Evolutionary conservation across 2,797 vertebrate species (phyloP), one percentile per base, ranked within the genome.

Genomic region (Platalea minor): DNA sequence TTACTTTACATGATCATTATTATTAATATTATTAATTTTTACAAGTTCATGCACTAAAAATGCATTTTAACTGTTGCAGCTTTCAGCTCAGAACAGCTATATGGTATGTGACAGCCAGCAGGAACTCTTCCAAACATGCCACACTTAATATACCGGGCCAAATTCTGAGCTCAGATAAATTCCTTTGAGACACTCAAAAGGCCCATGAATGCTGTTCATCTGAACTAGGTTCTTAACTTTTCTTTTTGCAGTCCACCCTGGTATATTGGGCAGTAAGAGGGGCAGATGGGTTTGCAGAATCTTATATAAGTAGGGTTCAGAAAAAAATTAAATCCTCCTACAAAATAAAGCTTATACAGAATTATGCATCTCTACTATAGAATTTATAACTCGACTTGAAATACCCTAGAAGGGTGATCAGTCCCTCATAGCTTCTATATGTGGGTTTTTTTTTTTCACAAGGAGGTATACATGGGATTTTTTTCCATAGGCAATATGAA

Each of bases 261-360:
- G 9, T 45, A 0, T n/a, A 46, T 2, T 59, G 37, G 25, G 16
- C 5, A 77, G 16, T 20, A 29, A 65, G 6, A 4, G 11, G 16
- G 2, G 8, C 15, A 74, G 28, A 17, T 31, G 17, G 2, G 2
- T 53, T 88, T 85, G 20, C 15, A 88, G 51, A 70, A 63, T 80
- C 4, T 35, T 31, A 0, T 25, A 3, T 21, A 17, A 46, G 4
- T 24, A 54, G 2, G 13, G 6, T 33, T 91, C 23, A 15, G 33
- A 56, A 80, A 70, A 53, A 39, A 39, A 39, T 39, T 3, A 35
- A 56, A 51, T 63, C 13, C 1, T 77, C 9, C 15, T 74, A 20
- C 16, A 81, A 56, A 67, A 14, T 21, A 72, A 67, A 68, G 8
- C 17, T 77, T 39, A 6, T 51, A 51, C 3, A 41, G 3, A 70